Percentiles rank a stretch among this genome's conserved stretches.
Evolutionary conservation across 2,113 vertebrate species (phyloP).

Genomic region (Elephas maximus): DNA sequence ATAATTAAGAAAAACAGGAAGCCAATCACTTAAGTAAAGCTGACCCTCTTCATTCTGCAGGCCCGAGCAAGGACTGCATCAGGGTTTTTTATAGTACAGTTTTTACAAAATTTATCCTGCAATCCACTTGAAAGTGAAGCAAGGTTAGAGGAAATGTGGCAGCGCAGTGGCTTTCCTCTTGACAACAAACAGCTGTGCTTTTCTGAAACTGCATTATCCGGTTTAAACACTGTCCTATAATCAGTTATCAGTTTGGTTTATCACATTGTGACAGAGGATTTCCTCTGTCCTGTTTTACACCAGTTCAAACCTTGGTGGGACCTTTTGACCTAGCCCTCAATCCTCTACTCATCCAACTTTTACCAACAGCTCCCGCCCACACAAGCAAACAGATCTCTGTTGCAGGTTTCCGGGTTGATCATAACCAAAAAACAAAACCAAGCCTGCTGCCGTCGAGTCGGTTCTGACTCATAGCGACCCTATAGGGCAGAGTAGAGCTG

Average conservation of each 20-base stretch:
- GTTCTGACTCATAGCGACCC: no score
- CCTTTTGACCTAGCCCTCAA: not conserved
- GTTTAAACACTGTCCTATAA: slow-evolving; percentile 1
- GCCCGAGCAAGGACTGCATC: slow-evolving; percentile 70
- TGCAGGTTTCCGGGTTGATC: not conserved
- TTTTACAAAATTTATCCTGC: slow-evolving; percentile 68
- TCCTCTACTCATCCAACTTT: not conserved
- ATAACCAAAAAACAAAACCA: no score
- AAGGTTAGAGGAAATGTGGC: slow-evolving; percentile 57
- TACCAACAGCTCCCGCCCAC: not conserved
- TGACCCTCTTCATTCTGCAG: slow-evolving; percentile 82
- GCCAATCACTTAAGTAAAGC: slow-evolving; percentile 85
- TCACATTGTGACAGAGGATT: slow-evolving; percentile 55
- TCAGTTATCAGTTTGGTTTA: slow-evolving; percentile 17
- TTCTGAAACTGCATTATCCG: not conserved
- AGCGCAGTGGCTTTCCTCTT: slow-evolving; percentile 36
- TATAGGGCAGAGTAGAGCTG: no score
- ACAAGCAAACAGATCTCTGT: not conserved
- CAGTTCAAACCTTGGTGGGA: not conserved
- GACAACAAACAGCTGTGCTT: slow-evolving; percentile 73
- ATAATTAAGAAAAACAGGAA: slow-evolving; percentile 91
- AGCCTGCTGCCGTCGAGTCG: no score
- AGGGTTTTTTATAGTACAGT: slow-evolving; percentile 77
- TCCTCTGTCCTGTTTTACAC: slow-evolving; percentile 47
- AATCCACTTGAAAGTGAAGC: slow-evolving; percentile 69